phyloP scores from a whole-genome alignment of 2,888 invertebrate genomes.

The Neocrepidodera transversa region DNA sequence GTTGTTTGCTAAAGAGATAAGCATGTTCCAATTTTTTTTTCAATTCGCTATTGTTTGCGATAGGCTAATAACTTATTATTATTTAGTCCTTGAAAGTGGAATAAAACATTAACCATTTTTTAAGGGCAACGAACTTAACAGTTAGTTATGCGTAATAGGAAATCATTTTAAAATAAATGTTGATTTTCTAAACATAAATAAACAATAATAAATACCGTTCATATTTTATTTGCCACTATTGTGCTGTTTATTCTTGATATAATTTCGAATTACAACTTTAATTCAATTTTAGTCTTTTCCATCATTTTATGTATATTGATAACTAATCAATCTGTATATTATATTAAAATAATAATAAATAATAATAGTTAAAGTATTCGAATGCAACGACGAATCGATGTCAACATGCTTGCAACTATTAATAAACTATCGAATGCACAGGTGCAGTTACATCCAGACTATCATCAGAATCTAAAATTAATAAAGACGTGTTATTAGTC shows the following conservation, averaged over 20 bases:
- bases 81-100: constrained; percentile 17
- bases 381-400: neutral
- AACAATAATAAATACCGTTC: too few relatives aligned
- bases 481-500: constrained; percentile 7
- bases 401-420: neutral
- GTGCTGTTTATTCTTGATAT: too few relatives aligned
- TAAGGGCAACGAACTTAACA: neutral
- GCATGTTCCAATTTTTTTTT: constrained; percentile 10
- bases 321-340: neutral
- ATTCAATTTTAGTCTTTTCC: too few relatives aligned
- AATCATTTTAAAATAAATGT: neutral
- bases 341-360: neutral
- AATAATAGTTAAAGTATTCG: too few relatives aligned
- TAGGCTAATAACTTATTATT: constrained; percentile 24
- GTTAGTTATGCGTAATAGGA: neutral
- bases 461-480: neutral
- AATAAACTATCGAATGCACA: neutral
- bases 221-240: too few relatives aligned
- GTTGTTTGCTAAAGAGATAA: constrained; percentile 9
- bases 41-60: constrained; percentile 24
- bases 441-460: constrained; percentile 1
- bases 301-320: too few relatives aligned
- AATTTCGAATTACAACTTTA: too few relatives aligned
- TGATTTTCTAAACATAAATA: neutral
- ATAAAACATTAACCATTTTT: constrained; percentile 12